phyloP scores from a whole-genome alignment of 2,888 invertebrate genomes.

The Tinea trinotella region DNA sequence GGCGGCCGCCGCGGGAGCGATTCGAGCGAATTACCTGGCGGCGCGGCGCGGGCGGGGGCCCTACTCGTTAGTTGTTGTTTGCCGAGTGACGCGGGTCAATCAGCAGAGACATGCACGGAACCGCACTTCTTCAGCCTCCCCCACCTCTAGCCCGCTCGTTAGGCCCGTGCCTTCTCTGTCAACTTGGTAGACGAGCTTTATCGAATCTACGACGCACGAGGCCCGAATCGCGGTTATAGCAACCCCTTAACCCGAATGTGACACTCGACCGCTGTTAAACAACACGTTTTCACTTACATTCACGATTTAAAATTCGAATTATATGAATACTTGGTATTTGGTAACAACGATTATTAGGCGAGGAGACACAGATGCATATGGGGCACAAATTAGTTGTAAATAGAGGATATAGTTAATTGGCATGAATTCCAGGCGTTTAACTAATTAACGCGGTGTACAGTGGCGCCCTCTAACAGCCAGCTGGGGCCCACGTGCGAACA shows the following conservation, averaged over 20 bases:
- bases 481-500: constrained; percentile 51
- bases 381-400: constrained; percentile 13
- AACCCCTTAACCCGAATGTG: constrained; percentile 61
- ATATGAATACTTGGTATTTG: neutral
- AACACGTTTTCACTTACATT: constrained; percentile 46
- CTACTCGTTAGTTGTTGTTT: constrained; percentile 71
- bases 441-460: constrained; percentile 44
- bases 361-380: constrained; percentile 11
- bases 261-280: constrained; percentile 64
- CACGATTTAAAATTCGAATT: neutral
- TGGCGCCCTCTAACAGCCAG: constrained; percentile 35
- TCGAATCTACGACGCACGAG: constrained; percentile 70
- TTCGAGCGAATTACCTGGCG: constrained; percentile 55
- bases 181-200: constrained; percentile 58
- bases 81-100: constrained; percentile 73
- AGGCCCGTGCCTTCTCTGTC: constrained; percentile 67
- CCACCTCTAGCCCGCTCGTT: constrained; percentile 45
- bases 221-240: constrained; percentile 63
- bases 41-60: constrained; percentile 47
- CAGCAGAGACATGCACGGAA: constrained; percentile 73
- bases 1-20: constrained; percentile 51
- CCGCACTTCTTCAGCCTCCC: constrained; percentile 67
- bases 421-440: constrained; percentile 52
- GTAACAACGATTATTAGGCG: neutral
- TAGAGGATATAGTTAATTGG: constrained; percentile 41